Percentiles rank a stretch among this genome's conserved stretches.
Evolutionary conservation across 2,888 invertebrate genomes (phyloP).

Genomic region (Thymelicus sylvestris): DNA sequence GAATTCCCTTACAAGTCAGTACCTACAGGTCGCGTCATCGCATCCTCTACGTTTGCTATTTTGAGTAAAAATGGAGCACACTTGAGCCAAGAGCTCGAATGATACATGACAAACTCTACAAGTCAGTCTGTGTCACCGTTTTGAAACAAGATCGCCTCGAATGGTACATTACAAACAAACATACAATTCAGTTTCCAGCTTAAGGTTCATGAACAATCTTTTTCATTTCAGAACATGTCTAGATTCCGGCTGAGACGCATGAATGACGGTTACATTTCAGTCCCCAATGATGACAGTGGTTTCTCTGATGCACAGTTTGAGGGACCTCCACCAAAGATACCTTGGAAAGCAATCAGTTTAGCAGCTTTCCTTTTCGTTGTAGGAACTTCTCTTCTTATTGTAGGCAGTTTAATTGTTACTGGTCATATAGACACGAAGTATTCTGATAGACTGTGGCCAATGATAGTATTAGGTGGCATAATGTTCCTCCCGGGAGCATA

Average conservation of each 20-base stretch:
- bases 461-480: conserved; percentile 93
- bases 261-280: conserved; percentile 86
- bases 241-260: conserved; percentile 84
- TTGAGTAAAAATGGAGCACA: too few species aligned
- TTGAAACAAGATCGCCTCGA: too few species aligned
- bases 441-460: conserved; percentile 94
- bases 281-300: conserved; percentile 85
- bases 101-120: too few species aligned
- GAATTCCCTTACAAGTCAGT: too few species aligned
- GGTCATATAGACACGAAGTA: conserved; percentile 94
- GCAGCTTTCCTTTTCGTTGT: conserved; percentile 90
- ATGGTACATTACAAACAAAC: too few species aligned
- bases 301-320: conserved; percentile 90
- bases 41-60: too few species aligned
- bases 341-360: conserved; percentile 93
- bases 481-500: conserved; percentile 97
- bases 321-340: conserved; percentile 88
- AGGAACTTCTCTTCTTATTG: conserved; percentile 90
- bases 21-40: too few species aligned
- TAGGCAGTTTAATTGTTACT: conserved; percentile 91
- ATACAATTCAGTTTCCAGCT: too few species aligned
- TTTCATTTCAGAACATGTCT: conserved; percentile 74
- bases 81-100: too few species aligned
- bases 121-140: too few species aligned
- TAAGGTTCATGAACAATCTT: background rate